Base-by-base conservation (phyloP, 2,797 vertebrate genomes). In the Fratercula arctica region DNA sequence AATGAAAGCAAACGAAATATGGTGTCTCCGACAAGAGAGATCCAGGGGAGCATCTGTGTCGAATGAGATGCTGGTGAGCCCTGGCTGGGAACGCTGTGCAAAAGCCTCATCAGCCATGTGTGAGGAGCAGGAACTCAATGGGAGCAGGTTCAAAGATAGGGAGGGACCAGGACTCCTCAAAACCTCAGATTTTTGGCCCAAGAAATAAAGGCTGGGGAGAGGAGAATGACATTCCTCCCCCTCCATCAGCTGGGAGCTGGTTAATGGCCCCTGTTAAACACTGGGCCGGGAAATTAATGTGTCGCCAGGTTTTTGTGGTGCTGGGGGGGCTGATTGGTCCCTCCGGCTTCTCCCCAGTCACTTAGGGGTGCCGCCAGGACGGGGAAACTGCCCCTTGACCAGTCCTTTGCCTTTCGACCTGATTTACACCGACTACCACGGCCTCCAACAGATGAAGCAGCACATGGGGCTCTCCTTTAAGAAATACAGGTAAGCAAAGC, bases 401-500 rank as follows among this genome's bases (percentile, higher is more conserved):
- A 98, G 97, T 46, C 99, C 99, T 23, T 97, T 99, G 97, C 98
- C 99, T 77, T 99, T 99, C 10, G 99, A 99, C 98, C 99, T 99
- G 96, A 99, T 99, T 96, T 99, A 99, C 97, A 99, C 99, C 0
- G 99, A 99, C 98, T 99, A 99, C 97, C 99, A 99, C 0, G 99
- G 99, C 80, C 97, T 99, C 79, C 99, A 99, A 96, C 99, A 99
- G 98, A 99, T 99, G 99, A 99, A 99, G 93, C 99, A 99, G 92
- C 98, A 99, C 98, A 99, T 99, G 99, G 99, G 99, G 23, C 99
- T 99, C 59, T 99, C 99, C 83, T 99, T 99, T 89, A 99, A 98
- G 97, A 99, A 98, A 97, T 99, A 99, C 98, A 99, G 99, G 99
- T 99, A 51, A 98, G 99, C 59, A 82, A 84, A 79, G 66, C n/a